These are phyloP conservation scores for Hemitrygon akajei DNA, from an alignment of 2,797 vertebrate genomes.

Conservation along the genomic window DNA sequence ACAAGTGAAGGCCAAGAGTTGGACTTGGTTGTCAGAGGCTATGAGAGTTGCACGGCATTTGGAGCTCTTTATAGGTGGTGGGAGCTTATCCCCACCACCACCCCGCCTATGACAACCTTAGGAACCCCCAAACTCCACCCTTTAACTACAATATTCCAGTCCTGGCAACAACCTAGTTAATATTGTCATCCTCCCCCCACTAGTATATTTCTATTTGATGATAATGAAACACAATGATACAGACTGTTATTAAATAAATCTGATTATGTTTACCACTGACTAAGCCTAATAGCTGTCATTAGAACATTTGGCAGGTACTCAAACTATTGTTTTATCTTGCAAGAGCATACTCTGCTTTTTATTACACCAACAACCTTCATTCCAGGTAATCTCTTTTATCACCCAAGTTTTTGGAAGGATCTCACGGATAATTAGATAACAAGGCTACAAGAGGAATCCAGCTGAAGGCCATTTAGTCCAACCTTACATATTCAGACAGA, in stretches of 20 bases:
- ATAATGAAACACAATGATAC: neutral
- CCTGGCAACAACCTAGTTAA: no score
- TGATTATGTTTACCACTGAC: neutral
- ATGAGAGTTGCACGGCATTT: no score
- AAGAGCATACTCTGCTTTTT: neutral
- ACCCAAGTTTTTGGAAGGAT: neutral
- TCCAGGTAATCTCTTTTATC: neutral
- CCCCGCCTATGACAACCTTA: no score
- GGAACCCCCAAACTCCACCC: no score
- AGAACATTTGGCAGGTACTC: neutral
- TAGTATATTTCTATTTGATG: neutral
- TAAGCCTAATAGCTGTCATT: neutral
- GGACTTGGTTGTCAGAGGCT: no score
- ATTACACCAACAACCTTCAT: neutral
- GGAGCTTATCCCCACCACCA: no score
- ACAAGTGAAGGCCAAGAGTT: no score
- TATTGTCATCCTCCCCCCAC: no score
- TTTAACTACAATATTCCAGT: no score
- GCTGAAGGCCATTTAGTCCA: neutral
- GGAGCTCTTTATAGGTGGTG: no score
- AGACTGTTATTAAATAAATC: neutral
- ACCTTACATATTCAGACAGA: neutral
- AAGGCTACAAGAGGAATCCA: neutral
- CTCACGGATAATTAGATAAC: neutral
- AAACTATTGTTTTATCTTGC: neutral